Evolutionary conservation across 2,888 invertebrate genomes (phyloP).

Genomic region (Drosophila maculinotata): DNA sequence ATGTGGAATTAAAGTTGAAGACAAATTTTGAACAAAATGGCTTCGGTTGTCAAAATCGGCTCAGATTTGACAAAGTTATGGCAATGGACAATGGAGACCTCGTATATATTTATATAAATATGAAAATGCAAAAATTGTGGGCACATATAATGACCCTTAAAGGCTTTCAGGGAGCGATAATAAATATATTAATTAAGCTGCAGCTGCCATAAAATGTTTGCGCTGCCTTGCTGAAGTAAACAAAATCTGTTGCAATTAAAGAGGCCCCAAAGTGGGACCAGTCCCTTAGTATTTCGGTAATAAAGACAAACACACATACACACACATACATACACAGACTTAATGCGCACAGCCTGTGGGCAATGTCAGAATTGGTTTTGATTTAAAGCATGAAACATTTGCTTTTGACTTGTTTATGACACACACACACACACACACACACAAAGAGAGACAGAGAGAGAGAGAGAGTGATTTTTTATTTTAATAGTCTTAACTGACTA

Average conservation of each 20-base stretch:
- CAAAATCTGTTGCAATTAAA: constrained; percentile 15
- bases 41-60: too few relatives aligned
- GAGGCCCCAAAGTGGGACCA: background rate
- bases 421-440: constrained; percentile 4
- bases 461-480: background rate
- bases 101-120: background rate
- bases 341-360: constrained; percentile 12
- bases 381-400: constrained; percentile 37
- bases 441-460: too few relatives aligned
- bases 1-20: too few relatives aligned
- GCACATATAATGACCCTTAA: background rate
- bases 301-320: background rate
- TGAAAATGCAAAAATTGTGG: background rate
- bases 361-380: constrained; percentile 28
- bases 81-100: too few relatives aligned
- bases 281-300: background rate
- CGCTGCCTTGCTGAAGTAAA: constrained; percentile 2
- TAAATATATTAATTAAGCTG: constrained; percentile 10
- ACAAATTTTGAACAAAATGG: too few relatives aligned
- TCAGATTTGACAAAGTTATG: too few relatives aligned
- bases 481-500: background rate
- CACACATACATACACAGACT: background rate
- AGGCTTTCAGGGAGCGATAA: background rate
- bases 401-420: constrained; percentile 35
- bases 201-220: constrained; percentile 11